Conservation (phyloP, 2,888 invertebrate genomes). For the Lasiommata megera region DNA sequence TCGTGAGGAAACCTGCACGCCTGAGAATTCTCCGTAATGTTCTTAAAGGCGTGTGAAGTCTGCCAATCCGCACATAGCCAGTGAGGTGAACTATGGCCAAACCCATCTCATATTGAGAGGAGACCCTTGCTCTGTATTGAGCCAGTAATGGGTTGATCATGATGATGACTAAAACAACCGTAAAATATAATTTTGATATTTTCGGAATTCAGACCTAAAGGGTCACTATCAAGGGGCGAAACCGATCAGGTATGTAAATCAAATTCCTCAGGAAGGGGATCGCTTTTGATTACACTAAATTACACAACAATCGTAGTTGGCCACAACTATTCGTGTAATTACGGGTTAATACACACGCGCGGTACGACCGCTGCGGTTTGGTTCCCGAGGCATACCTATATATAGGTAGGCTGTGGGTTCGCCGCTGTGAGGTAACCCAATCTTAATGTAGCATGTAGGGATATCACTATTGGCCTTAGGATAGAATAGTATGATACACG, state of each 20-base stretch:
- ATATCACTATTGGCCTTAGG: too few species aligned
- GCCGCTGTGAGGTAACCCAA: neutral
- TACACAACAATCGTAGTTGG: constrained; percentile 1
- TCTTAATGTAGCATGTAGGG: neutral
- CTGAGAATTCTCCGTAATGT: too few species aligned
- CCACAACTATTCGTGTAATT: constrained; percentile 12
- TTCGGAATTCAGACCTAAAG: neutral
- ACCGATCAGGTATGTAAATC: neutral
- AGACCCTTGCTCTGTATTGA: too few species aligned
- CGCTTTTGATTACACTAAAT: constrained; percentile 4
- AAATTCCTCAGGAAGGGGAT: neutral
- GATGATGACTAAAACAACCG: too few species aligned
- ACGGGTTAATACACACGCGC: constrained; percentile 8
- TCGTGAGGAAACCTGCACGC: too few species aligned
- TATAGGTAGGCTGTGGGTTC: neutral
- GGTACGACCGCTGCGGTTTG: constrained; percentile 5
- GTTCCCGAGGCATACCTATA: constrained; percentile 4
- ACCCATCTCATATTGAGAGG: too few species aligned
- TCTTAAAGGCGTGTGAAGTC: too few species aligned
- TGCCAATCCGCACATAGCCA: too few species aligned
- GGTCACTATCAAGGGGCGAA: neutral
- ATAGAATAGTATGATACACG: too few species aligned
- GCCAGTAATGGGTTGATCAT: too few species aligned
- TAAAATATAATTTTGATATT: too few species aligned
- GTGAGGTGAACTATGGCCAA: too few species aligned